Evolutionary conservation across 1,140 invertebrate genomes (phyloP), one percentile per base, ranked within the genome.

Genomic region (Schlechtendalia chinensis): DNA sequence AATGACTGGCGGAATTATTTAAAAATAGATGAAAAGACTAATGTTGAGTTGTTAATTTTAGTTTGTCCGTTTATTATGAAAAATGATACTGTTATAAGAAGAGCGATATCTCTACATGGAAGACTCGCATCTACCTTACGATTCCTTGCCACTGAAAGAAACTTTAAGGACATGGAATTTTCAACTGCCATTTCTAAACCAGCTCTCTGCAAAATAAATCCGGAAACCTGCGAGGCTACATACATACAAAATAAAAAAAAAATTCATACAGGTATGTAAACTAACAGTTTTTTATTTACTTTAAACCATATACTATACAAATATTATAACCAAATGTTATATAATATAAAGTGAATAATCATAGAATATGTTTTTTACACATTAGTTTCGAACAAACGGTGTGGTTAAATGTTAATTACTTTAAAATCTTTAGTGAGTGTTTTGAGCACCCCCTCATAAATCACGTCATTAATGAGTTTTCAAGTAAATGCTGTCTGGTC

Each of bases 61-160:
- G 69, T 72, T 47, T 72, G 45, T 27, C 61, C 61, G 19, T 65
- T 32, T 39, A 65, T 65, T 10, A 19, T 32, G 16, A 85, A 85
- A 84, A 39, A 85, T 82, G 82, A 86, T 81, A 86, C 85, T 59
- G 69, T 81, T 24, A 84, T 87, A 85, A 83, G 85, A 82, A 65
- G 81, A 82, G 82, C 84, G 54, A 85, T 86, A 80, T 83, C 84
- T 67, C 82, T 84, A 77, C 81, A 85, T 77, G 84, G 86, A 82
- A 82, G 85, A 75, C 83, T 86, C 29, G 82, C 82, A 53, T 83
- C 83, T 53, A 86, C 85, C 58, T 80, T 86, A 39, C 82, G 85
- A 81, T 86, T 83, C 82, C 82, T 86, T 59, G 85, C 84, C 59
- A 85, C 84, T n/a, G 85, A 85, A 67, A 83, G 83, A 81, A 83